phyloP scores from a whole-genome alignment of 2,797 vertebrate species.

The Liasis olivaceus region DNA sequence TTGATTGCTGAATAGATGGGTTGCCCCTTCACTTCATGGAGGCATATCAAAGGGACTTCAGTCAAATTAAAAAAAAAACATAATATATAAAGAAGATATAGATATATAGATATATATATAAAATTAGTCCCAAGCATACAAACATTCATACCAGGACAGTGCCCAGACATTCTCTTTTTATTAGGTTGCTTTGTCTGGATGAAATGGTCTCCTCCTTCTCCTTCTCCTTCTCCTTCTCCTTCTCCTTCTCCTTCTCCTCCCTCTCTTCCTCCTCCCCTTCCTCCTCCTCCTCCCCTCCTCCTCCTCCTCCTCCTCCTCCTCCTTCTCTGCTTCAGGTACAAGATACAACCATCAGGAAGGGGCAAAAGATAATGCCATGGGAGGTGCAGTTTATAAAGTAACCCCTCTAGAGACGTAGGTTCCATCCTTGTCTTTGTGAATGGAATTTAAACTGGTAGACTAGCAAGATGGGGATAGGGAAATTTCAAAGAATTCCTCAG shows the following conservation, averaged over 20 bases:
- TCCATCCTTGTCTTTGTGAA: conserved; percentile 69
- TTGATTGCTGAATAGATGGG: background rate
- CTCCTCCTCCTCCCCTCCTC: fast-evolving
- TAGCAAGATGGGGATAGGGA: background rate
- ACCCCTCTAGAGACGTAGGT: conserved; percentile 60
- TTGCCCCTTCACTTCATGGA: background rate
- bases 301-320: background rate
- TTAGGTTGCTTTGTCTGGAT: too few species aligned
- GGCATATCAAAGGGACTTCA: background rate
- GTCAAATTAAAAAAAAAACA: background rate
- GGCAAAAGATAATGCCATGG: too few species aligned
- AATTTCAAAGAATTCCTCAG: conserved; percentile 65
- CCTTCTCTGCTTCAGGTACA: background rate
- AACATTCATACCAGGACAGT: too few species aligned
- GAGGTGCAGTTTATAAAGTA: background rate
- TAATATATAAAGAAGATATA: background rate
- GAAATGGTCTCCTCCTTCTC: too few species aligned
- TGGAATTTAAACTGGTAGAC: conserved; percentile 64
- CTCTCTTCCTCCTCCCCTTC: too few species aligned
- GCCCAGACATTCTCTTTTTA: too few species aligned
- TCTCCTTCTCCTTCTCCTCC: too few species aligned
- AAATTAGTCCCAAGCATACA: background rate
- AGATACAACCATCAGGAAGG: background rate
- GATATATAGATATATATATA: background rate
- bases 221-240: background rate